These are phyloP conservation scores for Aleiodes testaceus DNA, from an alignment of 2,888 invertebrate species.

Conservation along the genomic window DNA sequence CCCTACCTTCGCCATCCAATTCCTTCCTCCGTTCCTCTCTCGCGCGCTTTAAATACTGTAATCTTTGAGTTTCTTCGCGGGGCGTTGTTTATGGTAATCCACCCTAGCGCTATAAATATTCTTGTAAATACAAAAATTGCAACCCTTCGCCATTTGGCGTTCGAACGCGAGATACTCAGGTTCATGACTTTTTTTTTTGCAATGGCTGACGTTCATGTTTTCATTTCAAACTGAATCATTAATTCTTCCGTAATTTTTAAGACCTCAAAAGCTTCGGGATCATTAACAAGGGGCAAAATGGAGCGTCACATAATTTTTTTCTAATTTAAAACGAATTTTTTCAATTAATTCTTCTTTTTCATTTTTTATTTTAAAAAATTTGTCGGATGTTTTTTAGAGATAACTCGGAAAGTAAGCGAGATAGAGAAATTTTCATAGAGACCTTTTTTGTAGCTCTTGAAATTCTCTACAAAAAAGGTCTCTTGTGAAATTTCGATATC, in stretches of 20 bases:
- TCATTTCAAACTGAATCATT: background rate
- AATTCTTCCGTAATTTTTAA: background rate
- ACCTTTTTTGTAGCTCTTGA: no score
- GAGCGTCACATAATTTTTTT: no score
- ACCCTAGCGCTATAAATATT: conserved; percentile 68
- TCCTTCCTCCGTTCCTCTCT: conserved; percentile 50
- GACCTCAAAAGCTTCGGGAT: background rate
- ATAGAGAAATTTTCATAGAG: no score
- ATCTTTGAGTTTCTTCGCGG: conserved; percentile 66
- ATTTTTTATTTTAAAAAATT: no score
- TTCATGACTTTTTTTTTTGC: conserved; percentile 39
- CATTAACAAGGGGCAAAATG: no score
- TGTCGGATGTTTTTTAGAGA: no score
- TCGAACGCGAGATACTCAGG: conserved; percentile 30
- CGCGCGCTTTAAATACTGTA: conserved; percentile 66
- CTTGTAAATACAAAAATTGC: conserved; percentile 70
- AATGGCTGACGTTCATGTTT: conserved; percentile 66
- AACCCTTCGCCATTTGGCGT: conserved; percentile 55
- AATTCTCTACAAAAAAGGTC: no score
- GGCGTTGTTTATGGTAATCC: conserved; percentile 71
- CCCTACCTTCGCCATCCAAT: conserved; percentile 53
- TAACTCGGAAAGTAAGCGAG: no score
- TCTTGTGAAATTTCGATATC: no score
- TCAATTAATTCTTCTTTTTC: no score
- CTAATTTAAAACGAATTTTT: no score